phyloP scores from a whole-genome alignment of 2,797 vertebrate species.

The Sebastes oblongus region DNA sequence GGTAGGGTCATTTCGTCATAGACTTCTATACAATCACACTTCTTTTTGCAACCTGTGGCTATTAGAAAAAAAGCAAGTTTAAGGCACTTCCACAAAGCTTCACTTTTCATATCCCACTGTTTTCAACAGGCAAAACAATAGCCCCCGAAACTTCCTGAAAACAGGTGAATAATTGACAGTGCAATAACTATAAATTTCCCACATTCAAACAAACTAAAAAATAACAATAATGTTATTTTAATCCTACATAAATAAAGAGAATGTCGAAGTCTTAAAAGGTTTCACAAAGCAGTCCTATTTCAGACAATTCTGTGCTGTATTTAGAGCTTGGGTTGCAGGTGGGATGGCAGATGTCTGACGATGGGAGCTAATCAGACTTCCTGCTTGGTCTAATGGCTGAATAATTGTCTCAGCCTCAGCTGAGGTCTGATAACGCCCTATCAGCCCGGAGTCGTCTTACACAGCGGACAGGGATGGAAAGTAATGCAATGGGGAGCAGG shows the following conservation, averaged over 20 bases:
- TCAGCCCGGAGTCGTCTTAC: slow-evolving; percentile 65
- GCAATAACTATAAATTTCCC: background rate
- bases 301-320: slow-evolving; percentile 10
- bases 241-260: background rate
- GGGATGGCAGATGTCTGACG: slow-evolving; percentile 61
- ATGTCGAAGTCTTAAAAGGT: background rate
- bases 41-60: no score
- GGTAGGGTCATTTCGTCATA: no score
- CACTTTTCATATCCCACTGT: no score
- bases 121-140: background rate
- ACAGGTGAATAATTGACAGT: background rate
- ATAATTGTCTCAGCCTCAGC: slow-evolving; percentile 75
- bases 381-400: slow-evolving; percentile 72
- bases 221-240: background rate
- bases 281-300: background rate
- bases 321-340: slow-evolving; percentile 54
- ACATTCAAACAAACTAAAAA: background rate
- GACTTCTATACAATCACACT: no score
- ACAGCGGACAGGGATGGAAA: slow-evolving; percentile 48
- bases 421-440: slow-evolving; percentile 68
- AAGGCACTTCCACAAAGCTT: no score
- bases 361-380: slow-evolving; percentile 60
- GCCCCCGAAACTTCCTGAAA: background rate
- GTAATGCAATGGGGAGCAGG: slow-evolving; percentile 66
- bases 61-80: no score